phyloP scores from a whole-genome alignment of 2,797 vertebrate species.

The Microhierax caerulescens region DNA sequence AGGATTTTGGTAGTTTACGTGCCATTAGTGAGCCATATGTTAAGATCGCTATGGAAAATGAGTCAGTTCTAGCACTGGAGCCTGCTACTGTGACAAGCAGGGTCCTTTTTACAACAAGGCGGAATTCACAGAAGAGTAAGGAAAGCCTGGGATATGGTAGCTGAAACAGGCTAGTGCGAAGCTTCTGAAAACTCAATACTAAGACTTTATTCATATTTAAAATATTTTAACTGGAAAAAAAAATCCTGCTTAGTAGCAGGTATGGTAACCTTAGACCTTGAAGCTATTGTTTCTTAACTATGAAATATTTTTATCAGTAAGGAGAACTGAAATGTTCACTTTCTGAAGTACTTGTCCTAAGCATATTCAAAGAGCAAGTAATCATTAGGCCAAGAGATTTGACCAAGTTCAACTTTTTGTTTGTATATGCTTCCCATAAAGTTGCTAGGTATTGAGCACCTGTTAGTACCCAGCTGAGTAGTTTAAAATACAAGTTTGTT shows the following conservation, averaged over 20 bases:
- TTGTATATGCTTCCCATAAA: neutral
- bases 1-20: neutral
- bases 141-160: neutral
- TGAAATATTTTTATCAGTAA: neutral
- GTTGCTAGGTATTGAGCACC: neutral
- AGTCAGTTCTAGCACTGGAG: neutral
- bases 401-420: neutral
- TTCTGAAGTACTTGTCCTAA: neutral
- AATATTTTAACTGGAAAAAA: neutral
- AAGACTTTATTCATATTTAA: neutral
- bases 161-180: neutral
- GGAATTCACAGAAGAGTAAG: neutral
- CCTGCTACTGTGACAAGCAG: neutral
- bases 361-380: neutral
- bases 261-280: neutral
- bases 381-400: neutral
- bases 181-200: neutral
- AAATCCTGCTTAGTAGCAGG: accelerated
- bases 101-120: neutral
- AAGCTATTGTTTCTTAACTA: neutral
- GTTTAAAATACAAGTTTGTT: neutral
- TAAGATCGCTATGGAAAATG: neutral
- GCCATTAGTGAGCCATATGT: neutral
- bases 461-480: neutral
- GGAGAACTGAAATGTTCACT: neutral